phyloP scores from a whole-genome alignment of 2,113 vertebrate genomes.

The Chloroceryle aenea region DNA sequence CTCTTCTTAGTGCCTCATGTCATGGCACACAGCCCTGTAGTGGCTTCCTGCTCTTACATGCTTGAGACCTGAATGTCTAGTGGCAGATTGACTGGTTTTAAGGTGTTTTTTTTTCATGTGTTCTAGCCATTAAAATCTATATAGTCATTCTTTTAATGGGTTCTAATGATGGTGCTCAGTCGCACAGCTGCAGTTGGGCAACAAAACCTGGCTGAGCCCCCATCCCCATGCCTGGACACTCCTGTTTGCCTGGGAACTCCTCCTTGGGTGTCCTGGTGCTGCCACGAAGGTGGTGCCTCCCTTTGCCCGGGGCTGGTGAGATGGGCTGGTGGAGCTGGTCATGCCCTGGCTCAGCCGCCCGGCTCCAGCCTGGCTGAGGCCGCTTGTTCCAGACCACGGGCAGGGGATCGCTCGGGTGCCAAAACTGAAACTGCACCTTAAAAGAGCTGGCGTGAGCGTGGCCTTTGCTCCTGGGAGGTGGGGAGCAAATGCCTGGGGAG shows the following conservation, averaged over 20 bases:
- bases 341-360: accelerated
- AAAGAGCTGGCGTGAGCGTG: accelerated
- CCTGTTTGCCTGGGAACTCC: not conserved
- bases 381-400: not conserved
- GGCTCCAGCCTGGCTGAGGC: not conserved
- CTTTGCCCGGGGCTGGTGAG: not conserved
- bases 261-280: not conserved
- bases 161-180: not conserved
- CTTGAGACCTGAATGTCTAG: accelerated
- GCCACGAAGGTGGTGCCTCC: not conserved
- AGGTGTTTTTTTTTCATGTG: too few relatives aligned
- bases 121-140: not conserved
- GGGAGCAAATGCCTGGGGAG: accelerated
- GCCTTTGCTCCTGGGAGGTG: not conserved
- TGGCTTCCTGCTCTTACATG: accelerated
- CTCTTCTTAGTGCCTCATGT: not conserved
- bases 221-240: accelerated
- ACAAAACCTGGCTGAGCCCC: not conserved
- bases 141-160: too few relatives aligned
- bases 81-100: not conserved
- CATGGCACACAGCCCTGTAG: accelerated
- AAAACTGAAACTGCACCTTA: not conserved
- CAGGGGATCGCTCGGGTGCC: not conserved
- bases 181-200: accelerated
- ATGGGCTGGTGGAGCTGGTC: not conserved